Evolutionary conservation across 2,797 vertebrate species (phyloP), one percentile per base, ranked within the genome.

Genomic region (Halcyon badia): DNA sequence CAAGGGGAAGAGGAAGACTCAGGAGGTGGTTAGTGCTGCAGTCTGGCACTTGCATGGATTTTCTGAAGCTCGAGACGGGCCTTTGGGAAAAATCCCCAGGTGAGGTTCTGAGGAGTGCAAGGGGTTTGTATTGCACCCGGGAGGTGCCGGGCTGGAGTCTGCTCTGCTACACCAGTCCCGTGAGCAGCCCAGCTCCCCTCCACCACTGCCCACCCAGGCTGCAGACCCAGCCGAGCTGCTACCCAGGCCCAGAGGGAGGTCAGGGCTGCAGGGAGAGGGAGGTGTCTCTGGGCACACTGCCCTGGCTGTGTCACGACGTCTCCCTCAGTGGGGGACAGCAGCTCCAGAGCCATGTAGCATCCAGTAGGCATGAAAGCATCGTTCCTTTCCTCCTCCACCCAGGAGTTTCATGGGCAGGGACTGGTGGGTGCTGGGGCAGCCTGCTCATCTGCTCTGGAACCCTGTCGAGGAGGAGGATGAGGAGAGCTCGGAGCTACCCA

Each of bases 311-410:
- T 14, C 72, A 54, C 37, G 28, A 8, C 37, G 9, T 6, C 44
- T 49, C 24, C 14, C 6, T 10, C 69, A 7, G 1, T 0, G 18
- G 14, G 30, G 1, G 35, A 22, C 52, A 10, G n/a, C 57, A 69
- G 30, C 78, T 52, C 26, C 0, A 0, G 2, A 57, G 66, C 83
- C 28, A 1, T 10, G 42, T 9, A 18, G 48, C 52, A 80, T 6
- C 75, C 69, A 33, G 51, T 17, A 16, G 26, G 5, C 18, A 11
- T 3, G 11, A 61, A 61, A 52, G 6, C 71, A 51, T 52, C 72
- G 60, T 81, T 51, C 61, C 66, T 75, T 73, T 83, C 80, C 61
- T 82, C 42, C 71, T 76, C 33, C 62, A 14, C 56, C 52, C 66
- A 14, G 37, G 72, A 73, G 89, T 26, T 79, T 18, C 93, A 28